Evolutionary conservation across 2,113 vertebrate genomes (phyloP), one percentile per base, ranked within the genome.

Genomic region (Motacilla tschutschensis): DNA sequence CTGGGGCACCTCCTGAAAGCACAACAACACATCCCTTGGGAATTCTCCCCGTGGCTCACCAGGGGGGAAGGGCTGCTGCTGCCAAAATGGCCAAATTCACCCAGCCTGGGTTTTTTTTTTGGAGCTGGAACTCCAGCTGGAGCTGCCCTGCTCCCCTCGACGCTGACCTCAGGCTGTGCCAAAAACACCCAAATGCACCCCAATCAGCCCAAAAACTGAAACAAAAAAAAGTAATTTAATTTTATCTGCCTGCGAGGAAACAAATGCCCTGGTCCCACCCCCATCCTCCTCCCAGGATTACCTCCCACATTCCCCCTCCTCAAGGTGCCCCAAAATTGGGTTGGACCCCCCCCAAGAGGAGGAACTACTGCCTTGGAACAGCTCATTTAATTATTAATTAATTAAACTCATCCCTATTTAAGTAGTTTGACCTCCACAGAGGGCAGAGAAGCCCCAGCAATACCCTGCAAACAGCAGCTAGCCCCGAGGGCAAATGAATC

Each of bases 1-100:
- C 71, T 93, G 93, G 2, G 91, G 93, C n/a, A 88, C 91, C 78
- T 94, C 91, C 93, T 94, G 83, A 11, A 72, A 64, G 17, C 6
- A 21, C 1, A 43, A 51, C 17, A 3, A 29, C 2, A 12, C 7
- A 36, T 22, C 8, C 3, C 0, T 8, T 25, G 22, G 48, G 44
- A 53, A 53, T 51, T 5, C 6, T 24, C 28, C n/a, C n/a, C 2
- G 0, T 6, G 26, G 26, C n/a, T 1, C 0, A 22, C 5, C 29
- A 6, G 33, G 18, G 54, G 5, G 2, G 5, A 28, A 47, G 15
- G 22, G 33, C 14, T 54, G 41, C 19, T 0, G 2, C n/a, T 26
- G 71, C 6, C 35, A 35, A 31, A 46, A 41, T 2, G 14, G 8
- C 5, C 31, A 26, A 28, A 35, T 38, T 33, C 31, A 17, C 31